Percentiles rank a stretch among this genome's conserved stretches.
phyloP scores from a whole-genome alignment of 2,888 invertebrate species.

The Exocentrus adspersus region DNA sequence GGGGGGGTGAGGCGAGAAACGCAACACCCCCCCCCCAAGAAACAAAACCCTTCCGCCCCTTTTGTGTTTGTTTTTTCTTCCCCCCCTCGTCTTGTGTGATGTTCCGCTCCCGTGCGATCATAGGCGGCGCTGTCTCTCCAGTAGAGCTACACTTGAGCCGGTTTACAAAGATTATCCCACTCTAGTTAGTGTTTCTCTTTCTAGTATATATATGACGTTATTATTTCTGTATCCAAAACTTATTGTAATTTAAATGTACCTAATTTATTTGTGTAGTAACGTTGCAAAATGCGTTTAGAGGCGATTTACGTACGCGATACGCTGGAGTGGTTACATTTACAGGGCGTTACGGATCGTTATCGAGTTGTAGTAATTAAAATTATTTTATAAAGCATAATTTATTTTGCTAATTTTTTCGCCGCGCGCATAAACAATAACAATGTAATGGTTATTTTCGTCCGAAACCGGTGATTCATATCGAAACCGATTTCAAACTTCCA shows the following conservation, averaged over 20 bases:
- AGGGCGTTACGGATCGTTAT: conserved; percentile 3
- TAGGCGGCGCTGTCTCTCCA: conserved; percentile 48
- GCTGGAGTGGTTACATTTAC: conserved; percentile 9
- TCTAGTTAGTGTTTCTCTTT: conserved; percentile 59
- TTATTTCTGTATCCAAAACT: conserved; percentile 24
- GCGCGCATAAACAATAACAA: conserved; percentile 21
- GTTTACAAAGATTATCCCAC: conserved; percentile 60
- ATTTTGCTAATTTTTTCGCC: conserved; percentile 1
- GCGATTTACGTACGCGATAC: neutral
- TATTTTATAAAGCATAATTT: conserved; percentile 3
- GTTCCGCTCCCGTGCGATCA: conserved; percentile 51
- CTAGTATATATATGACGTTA: conserved; percentile 54
- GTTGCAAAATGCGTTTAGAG: conserved; percentile 16
- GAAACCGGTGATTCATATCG: conserved; percentile 22
- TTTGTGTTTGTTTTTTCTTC: no score
- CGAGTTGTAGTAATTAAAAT: neutral
- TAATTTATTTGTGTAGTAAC: neutral
- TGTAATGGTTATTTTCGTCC: conserved; percentile 26
- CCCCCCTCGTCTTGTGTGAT: conserved; percentile 22
- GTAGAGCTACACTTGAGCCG: conserved; percentile 58
- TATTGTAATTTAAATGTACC: conserved; percentile 22
- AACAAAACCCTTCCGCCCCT: no score
- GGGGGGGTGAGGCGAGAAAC: no score
- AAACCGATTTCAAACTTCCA: conserved; percentile 22
- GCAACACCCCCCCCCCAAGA: no score